A percentile compares a stretch with the other conserved stretches of the same genome.
Conservation (phyloP, 2,888 invertebrate genomes). For the Sinelater perroti region DNA sequence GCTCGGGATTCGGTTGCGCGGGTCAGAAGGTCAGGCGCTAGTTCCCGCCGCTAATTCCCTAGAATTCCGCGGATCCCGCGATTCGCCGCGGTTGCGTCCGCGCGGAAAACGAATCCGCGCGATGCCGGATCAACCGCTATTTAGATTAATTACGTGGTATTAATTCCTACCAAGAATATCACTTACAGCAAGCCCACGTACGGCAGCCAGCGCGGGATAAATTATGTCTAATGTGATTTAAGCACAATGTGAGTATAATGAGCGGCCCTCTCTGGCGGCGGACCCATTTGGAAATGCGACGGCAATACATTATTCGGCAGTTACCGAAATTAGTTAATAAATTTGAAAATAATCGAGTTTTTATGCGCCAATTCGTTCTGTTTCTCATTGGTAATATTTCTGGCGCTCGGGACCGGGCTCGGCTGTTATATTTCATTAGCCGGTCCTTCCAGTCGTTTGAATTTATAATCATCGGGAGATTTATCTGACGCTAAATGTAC, state of each 20-base stretch:
- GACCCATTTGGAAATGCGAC: conserved; percentile 47
- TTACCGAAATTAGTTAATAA: conserved; percentile 22
- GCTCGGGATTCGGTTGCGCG: not conserved
- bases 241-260: conserved; percentile 58
- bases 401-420: not conserved
- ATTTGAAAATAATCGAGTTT: conserved; percentile 24
- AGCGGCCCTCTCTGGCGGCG: conserved; percentile 56
- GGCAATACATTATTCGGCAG: conserved; percentile 20
- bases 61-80: not conserved
- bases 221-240: conserved; percentile 57
- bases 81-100: conserved; percentile 4
- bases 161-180: conserved; percentile 40
- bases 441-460: too few species aligned
- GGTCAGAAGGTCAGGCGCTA: conserved; percentile 3
- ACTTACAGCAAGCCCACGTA: conserved; percentile 46
- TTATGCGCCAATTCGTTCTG: conserved; percentile 4
- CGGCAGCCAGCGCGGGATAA: conserved; percentile 48
- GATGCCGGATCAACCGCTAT: conserved; percentile 19
- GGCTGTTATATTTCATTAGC: not conserved
- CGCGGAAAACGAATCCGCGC: conserved; percentile 13
- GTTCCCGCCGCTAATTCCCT: not conserved
- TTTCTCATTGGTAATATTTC: not conserved
- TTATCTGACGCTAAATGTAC: too few species aligned
- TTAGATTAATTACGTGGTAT: conserved; percentile 32
- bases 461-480: too few species aligned